These are phyloP conservation scores for Pampusana beccarii DNA, from an alignment of 2,113 vertebrate genomes.

Conservation along the genomic window DNA sequence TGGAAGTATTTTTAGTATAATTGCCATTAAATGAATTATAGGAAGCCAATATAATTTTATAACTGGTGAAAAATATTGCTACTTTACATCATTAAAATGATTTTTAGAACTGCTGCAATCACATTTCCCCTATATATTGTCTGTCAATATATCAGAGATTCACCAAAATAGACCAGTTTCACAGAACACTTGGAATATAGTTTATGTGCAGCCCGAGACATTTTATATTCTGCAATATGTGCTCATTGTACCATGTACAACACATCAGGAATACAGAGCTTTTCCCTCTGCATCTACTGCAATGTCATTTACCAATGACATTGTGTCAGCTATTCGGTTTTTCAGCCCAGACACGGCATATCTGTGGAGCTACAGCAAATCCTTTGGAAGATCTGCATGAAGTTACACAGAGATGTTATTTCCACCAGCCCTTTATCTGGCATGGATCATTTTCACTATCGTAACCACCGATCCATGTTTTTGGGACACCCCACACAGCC, in stretches of 20 bases:
- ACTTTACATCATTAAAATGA: constrained; percentile 19
- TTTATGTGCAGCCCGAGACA: constrained; percentile 26
- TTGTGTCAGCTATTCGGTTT: background rate
- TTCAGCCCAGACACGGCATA: background rate
- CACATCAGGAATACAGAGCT: background rate
- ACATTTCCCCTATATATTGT: constrained; percentile 4
- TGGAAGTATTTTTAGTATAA: constrained; percentile 44
- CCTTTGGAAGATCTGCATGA: background rate
- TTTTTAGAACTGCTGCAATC: background rate
- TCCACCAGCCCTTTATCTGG: background rate
- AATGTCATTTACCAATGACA: background rate
- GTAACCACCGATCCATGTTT: background rate
- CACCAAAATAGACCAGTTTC: background rate
- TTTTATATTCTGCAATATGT: background rate
- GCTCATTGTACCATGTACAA: background rate
- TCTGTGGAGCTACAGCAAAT: background rate
- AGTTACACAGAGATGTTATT: background rate
- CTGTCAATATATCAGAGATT: background rate
- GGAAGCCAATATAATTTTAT: constrained; percentile 38
- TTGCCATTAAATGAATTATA: constrained; percentile 54
- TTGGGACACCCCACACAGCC: background rate
- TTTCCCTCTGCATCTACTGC: background rate
- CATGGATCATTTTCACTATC: background rate
- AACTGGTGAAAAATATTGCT: constrained; percentile 42
- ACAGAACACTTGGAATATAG: background rate